These are phyloP conservation scores for Callocephalon fimbriatum DNA, from an alignment of 2,113 vertebrate species.

Conservation along the genomic window DNA sequence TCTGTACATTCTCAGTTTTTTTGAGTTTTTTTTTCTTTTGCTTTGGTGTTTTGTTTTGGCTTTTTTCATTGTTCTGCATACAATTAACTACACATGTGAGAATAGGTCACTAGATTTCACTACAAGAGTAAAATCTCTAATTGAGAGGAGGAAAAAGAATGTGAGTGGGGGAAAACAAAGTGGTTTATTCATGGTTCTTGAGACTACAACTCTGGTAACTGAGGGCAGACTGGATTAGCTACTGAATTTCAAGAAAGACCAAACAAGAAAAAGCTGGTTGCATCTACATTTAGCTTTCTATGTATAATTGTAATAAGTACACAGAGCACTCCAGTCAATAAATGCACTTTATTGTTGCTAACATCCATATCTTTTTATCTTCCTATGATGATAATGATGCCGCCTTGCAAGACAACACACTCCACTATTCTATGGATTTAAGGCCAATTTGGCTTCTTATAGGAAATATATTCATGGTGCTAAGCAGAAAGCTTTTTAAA, in stretches of 20 bases:
- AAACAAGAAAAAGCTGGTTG: neutral
- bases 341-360: neutral
- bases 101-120: neutral
- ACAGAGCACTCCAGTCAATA: neutral
- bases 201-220: neutral
- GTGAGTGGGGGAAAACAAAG: rapidly evolving
- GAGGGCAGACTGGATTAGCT: neutral
- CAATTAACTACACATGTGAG: neutral
- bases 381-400: neutral
- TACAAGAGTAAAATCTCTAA: neutral
- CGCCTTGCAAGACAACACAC: neutral
- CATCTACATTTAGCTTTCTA: neutral
- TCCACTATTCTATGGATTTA: neutral
- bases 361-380: neutral
- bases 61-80: neutral
- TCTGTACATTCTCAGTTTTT: neutral
- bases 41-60: neutral
- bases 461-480: neutral
- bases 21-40: neutral
- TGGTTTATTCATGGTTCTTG: neutral
- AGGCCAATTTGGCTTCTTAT: neutral
- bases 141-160: neutral
- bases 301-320: neutral
- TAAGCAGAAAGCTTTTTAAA: neutral
- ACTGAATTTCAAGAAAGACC: neutral